Base-by-base conservation (phyloP, 2,888 invertebrate genomes). In the Megalurothrips usitatus region DNA sequence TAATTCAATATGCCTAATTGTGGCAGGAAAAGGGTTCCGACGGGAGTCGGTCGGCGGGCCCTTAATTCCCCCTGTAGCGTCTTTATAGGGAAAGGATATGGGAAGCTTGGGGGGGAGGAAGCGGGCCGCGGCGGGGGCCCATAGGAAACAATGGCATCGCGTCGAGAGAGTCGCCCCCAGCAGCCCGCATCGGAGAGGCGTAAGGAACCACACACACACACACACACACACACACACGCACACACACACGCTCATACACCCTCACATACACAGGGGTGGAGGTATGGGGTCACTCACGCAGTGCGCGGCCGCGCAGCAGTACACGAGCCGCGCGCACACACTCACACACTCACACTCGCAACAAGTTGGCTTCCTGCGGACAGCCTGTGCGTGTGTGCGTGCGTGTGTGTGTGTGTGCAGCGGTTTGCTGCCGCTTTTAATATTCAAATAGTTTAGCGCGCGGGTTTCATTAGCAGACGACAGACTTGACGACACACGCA, bases 201-300 rank as follows among this genome's bases (percentile, higher is more conserved):
- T 58, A 75, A 75, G 68, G 68, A 75, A 75, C 58, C 58, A 17
- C 58, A 58, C 58, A 75, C 23, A 75, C 23, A 43, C 34, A 43
- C 34, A 43, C 34, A 43, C 34, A 43, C 34, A 43, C 34, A 43
- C 34, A 43, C 34, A 43, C 34, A 43, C 34, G 6, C 34, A 43
- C 34, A 43, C 34, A 43, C 34, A 43, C 34, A 43, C 34, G 6
- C 34, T 4, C 34, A 43, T 6, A 43, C 34, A 43, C 34, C 2
- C 34, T 43, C 34, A 43, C 34, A 43, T 43, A 43, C 34, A 43
- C 34, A 43, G n/a, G n/a, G n/a, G n/a, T n/a, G n/a, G n/a, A n/a
- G n/a, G n/a, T n/a, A n/a, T 43, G 34, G 34, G 34, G 34, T 43
- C 34, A 43, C 34, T 43, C 2, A 4, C 34, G 6, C 34, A 2